Evolutionary conservation across 1,140 invertebrate species (phyloP), one percentile per base, ranked within the genome.

Genomic region (Bombyx mandarina): DNA sequence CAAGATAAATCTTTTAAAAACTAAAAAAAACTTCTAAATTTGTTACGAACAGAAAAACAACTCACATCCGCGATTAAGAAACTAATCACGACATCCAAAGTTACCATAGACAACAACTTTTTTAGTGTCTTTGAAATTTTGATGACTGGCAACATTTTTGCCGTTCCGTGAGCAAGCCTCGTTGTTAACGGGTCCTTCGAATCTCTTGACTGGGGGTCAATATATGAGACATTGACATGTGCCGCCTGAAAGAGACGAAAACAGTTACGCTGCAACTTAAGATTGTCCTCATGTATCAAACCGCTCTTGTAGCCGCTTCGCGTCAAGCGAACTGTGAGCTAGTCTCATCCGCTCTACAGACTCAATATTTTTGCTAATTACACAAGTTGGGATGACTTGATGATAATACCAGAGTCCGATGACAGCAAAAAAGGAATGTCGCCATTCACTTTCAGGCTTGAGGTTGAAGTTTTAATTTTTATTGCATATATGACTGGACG

Each of bases 221-320:
- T 42, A 70, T 68, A 45, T 79, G 79, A 0, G 77, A 75, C 67
- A 82, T 77, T 7, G 73, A 69, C 66, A 81, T 75, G 62, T 82
- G 79, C 6, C 78, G 79, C 62, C 79, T 82, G 73, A 54, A 81
- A 73, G 8, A 55, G 45, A 63, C 47, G 59, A 44, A 51, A 10
- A 53, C 10, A n/a, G 44, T 4, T 8, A 52, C 26, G 5, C 7
- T 42, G 35, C 12, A 18, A 18, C 12, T 18, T 18, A 10, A 10
- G 35, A 52, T 7, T 42, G 43, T 43, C 9, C 8, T 18, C 9
- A 3, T 3, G 22, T 50, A 22, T 52, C 8, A 42, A 9, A 42
- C 5, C 35, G 12, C 6, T 9, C 18, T 42, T 52, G 9, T 52
- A 1, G 4, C 8, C 26, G 26, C 9, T 42, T 9, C 1, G 9